Evolutionary conservation across 1,140 invertebrate species (phyloP).

Genomic region (Ceratosolen fusciceps): DNA sequence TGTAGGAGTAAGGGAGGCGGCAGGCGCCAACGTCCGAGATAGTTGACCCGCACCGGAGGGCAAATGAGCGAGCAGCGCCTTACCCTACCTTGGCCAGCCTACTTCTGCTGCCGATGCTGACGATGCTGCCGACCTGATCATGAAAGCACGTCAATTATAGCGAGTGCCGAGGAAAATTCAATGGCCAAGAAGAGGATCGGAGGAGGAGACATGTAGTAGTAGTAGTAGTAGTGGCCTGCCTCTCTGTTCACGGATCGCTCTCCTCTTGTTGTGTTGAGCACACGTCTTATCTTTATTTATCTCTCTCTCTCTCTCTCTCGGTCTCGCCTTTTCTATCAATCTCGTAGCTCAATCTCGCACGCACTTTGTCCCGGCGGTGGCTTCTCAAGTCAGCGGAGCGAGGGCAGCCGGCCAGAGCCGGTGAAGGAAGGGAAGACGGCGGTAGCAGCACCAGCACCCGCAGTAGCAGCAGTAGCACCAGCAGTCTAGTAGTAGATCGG

Average conservation of each 20-base stretch:
- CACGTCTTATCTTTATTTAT: neutral
- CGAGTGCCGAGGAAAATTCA: conserved; percentile 10
- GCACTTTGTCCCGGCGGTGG: too few relatives aligned
- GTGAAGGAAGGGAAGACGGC: conserved; percentile 27
- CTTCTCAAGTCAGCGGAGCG: conserved; percentile 38
- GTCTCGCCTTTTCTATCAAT: neutral
- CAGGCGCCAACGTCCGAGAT: neutral
- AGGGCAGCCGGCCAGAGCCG: conserved; percentile 33
- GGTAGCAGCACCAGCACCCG: too few relatives aligned
- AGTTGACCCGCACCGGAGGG: neutral
- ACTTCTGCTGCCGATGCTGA: too few relatives aligned
- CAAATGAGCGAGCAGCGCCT: neutral
- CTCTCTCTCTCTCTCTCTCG: conserved; percentile 15
- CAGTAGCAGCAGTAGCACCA: too few relatives aligned
- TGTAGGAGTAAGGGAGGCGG: too few relatives aligned
- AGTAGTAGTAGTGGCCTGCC: too few relatives aligned
- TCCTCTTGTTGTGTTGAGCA: neutral
- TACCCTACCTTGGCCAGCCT: too few relatives aligned
- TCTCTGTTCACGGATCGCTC: too few relatives aligned
- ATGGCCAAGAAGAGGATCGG: neutral
- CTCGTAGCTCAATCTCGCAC: neutral
- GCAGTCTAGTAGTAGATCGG: conserved; percentile 14
- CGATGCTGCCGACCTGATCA: neutral
- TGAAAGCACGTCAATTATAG: conserved; percentile 2
- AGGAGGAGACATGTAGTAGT: neutral